Evolutionary conservation across 2,113 vertebrate genomes (phyloP), one percentile per base, ranked within the genome.

Genomic region (Ammospiza nelsoni): DNA sequence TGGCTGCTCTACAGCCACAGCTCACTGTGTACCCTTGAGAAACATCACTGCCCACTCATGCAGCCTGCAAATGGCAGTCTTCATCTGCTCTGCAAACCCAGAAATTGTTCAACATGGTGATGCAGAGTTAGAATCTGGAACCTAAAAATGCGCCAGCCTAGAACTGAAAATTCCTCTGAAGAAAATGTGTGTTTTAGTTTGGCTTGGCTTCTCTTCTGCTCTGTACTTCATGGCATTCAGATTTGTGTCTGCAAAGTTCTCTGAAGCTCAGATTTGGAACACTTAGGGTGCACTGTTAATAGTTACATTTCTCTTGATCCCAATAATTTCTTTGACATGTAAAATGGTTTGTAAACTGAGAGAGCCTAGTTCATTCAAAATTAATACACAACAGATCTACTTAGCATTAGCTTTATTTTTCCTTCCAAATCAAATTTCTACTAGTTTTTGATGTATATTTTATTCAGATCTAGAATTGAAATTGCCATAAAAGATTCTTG

Each of bases 391-490:
- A 41, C 72, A 71, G 55, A 80, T 84, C 86, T 92, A 12, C 49
- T 63, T 91, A 92, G n/a, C 52, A 49, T 82, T 90, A 89, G 44
- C 65, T 91, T 92, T 72, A 33, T 68, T 89, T 82, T 66, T 57
- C 49, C 61, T 87, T 80, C 65, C 61, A 78, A 79, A 55, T 76
- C n/a, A 2, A 73, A n/a, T 80, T 90, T 43, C 59, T 95, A 11
- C 39, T 57, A 57, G 51, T 81, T 95, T 85, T 85, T 90, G 68
- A 43, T 88, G 59, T 91, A 39, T 86, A 76, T 77, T 89, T 90
- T 61, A 73, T 72, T 97, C 77, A 88, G 27, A 59, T 76, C 39
- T 91, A 87, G 89, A 92, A 87, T 31, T 58, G n/a, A 92, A 91
- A 74, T 73, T 74, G 12, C 22, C 6, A 1, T 65, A 51, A 79